phyloP scores from a whole-genome alignment of 2,888 invertebrate species.

The Dascillus cervinus region DNA sequence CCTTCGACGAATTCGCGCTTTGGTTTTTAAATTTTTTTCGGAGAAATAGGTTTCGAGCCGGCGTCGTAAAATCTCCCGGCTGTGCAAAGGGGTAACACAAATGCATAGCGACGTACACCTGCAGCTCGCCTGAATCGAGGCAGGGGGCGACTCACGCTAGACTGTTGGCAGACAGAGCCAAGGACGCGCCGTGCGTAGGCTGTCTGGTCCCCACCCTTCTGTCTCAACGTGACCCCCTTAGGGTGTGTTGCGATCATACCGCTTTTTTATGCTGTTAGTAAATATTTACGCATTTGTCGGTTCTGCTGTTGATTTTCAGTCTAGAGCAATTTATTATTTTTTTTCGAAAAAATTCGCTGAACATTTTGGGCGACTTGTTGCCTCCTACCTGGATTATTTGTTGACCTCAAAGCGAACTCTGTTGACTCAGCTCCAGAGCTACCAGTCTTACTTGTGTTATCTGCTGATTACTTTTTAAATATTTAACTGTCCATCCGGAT shows the following conservation, averaged over 20 bases:
- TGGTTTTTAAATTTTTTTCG: no score
- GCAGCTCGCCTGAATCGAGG: constrained; percentile 8
- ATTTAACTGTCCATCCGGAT: no score
- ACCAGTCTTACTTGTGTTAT: no score
- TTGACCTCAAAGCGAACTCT: no score
- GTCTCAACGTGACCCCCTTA: constrained; percentile 26
- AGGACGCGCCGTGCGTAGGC: constrained; percentile 30
- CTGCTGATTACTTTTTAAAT: no score
- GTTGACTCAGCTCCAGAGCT: no score
- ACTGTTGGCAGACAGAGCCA: constrained; percentile 31
- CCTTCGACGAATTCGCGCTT: no score
- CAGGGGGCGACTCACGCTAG: constrained; percentile 27
- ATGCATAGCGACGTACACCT: background rate
- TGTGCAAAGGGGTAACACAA: constrained; percentile 2
- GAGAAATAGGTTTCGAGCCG: no score
- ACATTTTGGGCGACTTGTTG: no score
- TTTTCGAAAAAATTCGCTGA: no score
- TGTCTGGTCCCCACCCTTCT: constrained; percentile 21
- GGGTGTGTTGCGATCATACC: constrained; percentile 21
- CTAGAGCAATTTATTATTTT: no score
- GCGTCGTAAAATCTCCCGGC: background rate
- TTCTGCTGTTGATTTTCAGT: constrained; percentile 5
- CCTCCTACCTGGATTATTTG: no score
- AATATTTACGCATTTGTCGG: constrained; percentile 17
- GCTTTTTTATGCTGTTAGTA: constrained; percentile 14